Percentiles rank a stretch among this genome's conserved stretches.
Conservation (phyloP, 2,888 invertebrate genomes). For the Odontocerum albicorne region DNA sequence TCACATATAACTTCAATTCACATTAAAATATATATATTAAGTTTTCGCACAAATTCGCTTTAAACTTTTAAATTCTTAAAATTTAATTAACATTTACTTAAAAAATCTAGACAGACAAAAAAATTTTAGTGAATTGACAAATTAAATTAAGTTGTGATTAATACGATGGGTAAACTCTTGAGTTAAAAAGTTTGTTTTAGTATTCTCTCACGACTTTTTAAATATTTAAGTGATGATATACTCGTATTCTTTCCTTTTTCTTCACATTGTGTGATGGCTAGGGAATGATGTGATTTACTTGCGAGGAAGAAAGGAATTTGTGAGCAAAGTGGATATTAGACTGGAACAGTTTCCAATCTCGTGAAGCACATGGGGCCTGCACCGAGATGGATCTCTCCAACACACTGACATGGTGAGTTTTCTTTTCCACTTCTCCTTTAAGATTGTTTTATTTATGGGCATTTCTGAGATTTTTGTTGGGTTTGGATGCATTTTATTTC, state of each 20-base stretch:
- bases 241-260: neutral
- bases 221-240: too few relatives aligned
- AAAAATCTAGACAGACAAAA: neutral
- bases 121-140: neutral
- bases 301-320: neutral
- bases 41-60: too few relatives aligned
- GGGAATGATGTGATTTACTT: constrained; percentile 21
- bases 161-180: neutral
- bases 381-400: constrained; percentile 11
- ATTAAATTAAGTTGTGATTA: neutral
- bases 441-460: too few relatives aligned
- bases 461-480: too few relatives aligned
- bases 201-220: too few relatives aligned
- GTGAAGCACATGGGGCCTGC: constrained; percentile 16
- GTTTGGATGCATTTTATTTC: too few relatives aligned
- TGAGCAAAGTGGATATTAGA: constrained; percentile 13
- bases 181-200: too few relatives aligned
- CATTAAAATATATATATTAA: too few relatives aligned
- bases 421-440: constrained; percentile 1
- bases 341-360: constrained; percentile 9
- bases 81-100: too few relatives aligned
- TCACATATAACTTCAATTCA: too few relatives aligned
- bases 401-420: constrained; percentile 8
- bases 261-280: constrained; percentile 19
- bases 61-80: too few relatives aligned